phyloP scores from a whole-genome alignment of 2,113 vertebrate genomes.

The Sebastes fasciatus region DNA sequence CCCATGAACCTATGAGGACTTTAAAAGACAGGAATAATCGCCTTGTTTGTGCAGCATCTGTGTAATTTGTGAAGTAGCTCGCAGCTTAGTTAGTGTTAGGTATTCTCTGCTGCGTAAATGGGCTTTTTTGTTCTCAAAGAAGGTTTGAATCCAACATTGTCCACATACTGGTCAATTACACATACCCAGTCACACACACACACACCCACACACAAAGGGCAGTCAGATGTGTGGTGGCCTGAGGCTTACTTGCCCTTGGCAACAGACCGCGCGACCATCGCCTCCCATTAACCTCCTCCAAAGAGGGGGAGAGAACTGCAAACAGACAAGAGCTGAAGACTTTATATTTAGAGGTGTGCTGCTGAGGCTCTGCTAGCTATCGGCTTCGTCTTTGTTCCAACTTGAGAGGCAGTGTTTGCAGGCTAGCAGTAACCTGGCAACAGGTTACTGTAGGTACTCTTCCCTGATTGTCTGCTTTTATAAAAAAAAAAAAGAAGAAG shows the following conservation, averaged over 20 bases:
- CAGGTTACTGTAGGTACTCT: slow-evolving; percentile 65
- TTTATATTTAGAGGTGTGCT: slow-evolving; percentile 78
- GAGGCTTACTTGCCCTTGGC: slow-evolving; percentile 68
- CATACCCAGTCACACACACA: slow-evolving; percentile 27
- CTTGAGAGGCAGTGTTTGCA: slow-evolving; percentile 61
- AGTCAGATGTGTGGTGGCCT: slow-evolving; percentile 60
- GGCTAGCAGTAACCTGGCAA: slow-evolving; percentile 77
- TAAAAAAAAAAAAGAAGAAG: slow-evolving; percentile 11
- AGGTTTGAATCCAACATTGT: slow-evolving; percentile 44
- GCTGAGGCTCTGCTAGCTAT: slow-evolving; percentile 56
- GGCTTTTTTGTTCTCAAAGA: slow-evolving; percentile 47
- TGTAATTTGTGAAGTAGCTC: slow-evolving; percentile 53
- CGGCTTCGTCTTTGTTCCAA: slow-evolving; percentile 68
- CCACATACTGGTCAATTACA: slow-evolving; percentile 51
- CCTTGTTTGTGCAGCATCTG: slow-evolving; percentile 38
- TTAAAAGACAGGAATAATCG: slow-evolving; percentile 40
- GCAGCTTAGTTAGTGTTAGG: slow-evolving; percentile 16
- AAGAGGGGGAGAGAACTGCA: slow-evolving; percentile 62
- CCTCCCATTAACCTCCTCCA: slow-evolving; percentile 76
- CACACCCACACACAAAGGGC: slow-evolving; percentile 50
- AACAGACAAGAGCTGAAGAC: slow-evolving; percentile 73
- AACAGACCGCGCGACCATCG: slow-evolving; percentile 62
- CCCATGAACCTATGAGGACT: slow-evolving; percentile 31
- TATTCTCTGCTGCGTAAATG: slow-evolving; percentile 36
- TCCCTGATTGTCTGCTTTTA: slow-evolving; percentile 60